Base-by-base conservation (phyloP, 2,113 vertebrate species). In the Zapus hudsonius region DNA sequence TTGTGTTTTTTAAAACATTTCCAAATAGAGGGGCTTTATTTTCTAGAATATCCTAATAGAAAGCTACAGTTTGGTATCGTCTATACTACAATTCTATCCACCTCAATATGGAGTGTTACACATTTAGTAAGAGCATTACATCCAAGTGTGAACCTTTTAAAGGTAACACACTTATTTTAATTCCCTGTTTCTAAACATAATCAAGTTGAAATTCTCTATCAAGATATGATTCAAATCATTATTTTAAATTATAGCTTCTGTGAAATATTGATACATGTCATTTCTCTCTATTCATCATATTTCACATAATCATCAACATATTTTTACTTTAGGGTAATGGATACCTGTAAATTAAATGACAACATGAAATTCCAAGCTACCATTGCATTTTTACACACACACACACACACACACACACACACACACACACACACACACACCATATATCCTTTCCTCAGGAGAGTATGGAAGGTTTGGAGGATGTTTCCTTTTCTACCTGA, bases 1-100 rank as follows among this genome's bases (percentile, higher is more conserved):
- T 0, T 23, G 29, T n/a, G 33, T 79, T 90, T 93, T 42, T 95
- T 96, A 91, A 84, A 93, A 75, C 33, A 82, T 42, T 81, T 19
- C 75, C 20, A 84, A 94, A 67, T 66, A 0, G 44, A 83, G 3
- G 22, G 29, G 4, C 15, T 38, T 64, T 83, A 9, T 57, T n/a
- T 73, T 47, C 76, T 15, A 47, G 2, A 69, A 5, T 17, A 59
- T 17, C 2, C 20, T 36, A 22, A 23, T 70, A 84, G 86, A 38
- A 22, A 91, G 11, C 2, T 74, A 3, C 69, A 17, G 25, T 52
- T 22, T 47, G 17, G 0, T 70, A 61, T 20, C 69, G 6, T 38
- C 8, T 20, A 27, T 33, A 20, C 2, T 57, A 38, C 15, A 55
- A 88, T 52, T 52, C 52, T 15, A 52, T 52, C 16, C 16, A 15